phyloP scores from a whole-genome alignment of 2,797 vertebrate genomes.

The Pygocentrus nattereri region DNA sequence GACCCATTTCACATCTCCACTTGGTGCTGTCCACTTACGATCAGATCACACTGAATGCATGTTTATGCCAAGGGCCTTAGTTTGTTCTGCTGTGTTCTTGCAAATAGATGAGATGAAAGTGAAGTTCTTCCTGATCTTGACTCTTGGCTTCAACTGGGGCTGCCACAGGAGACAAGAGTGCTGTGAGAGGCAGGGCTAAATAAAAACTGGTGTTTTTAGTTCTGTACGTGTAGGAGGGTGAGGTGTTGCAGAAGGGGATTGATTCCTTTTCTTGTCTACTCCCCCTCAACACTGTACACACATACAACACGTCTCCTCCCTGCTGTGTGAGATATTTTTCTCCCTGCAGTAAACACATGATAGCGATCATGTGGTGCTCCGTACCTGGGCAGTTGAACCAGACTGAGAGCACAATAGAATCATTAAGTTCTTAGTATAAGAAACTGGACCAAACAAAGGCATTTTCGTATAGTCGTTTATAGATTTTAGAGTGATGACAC shows the following conservation, averaged over 20 bases:
- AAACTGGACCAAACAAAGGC: neutral
- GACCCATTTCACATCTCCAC: no score
- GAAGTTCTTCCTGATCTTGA: neutral
- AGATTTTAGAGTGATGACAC: no score
- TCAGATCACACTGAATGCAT: no score
- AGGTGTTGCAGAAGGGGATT: slow-evolving; percentile 8
- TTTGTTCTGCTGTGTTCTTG: neutral
- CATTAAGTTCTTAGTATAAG: no score
- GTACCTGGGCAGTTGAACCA: neutral
- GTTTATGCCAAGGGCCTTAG: no score
- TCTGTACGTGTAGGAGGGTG: neutral
- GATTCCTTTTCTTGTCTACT: slow-evolving; percentile 12
- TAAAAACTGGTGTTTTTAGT: slow-evolving; percentile 16
- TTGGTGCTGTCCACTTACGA: no score
- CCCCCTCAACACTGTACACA: neutral
- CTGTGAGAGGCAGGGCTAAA: slow-evolving; percentile 3
- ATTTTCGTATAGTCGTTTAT: no score
- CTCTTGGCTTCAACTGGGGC: neutral
- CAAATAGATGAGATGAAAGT: neutral
- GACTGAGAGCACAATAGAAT: no score
- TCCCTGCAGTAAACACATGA: slow-evolving; percentile 53
- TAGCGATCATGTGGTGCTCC: slow-evolving; percentile 27
- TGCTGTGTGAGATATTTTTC: slow-evolving; percentile 45
- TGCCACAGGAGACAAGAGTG: neutral
- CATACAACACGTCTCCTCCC: slow-evolving; percentile 8